phyloP scores from a whole-genome alignment of 2,888 invertebrate species.

The Sarcophaga caerulescens region DNA sequence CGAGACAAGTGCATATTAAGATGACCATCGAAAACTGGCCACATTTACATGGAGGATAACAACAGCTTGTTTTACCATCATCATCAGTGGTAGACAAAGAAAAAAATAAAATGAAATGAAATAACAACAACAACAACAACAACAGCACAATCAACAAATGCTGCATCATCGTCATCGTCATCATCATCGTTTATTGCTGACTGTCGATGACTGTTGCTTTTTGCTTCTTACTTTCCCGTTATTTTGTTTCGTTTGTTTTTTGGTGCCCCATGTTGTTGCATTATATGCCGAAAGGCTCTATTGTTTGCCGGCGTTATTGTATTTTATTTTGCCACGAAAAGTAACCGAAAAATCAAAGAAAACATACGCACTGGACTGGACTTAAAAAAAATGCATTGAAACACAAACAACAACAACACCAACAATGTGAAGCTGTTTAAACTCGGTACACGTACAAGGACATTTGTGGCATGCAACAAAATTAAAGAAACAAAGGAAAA shows the following conservation, averaged over 20 bases:
- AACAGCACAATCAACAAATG: conserved; percentile 8
- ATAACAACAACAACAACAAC: conserved; percentile 30
- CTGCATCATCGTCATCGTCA: conserved; percentile 44
- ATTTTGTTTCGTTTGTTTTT: neutral
- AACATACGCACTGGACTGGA: conserved; percentile 57
- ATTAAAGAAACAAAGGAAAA: neutral
- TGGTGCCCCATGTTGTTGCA: neutral
- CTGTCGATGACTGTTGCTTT: conserved; percentile 18
- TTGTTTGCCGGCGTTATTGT: conserved; percentile 64
- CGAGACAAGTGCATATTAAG: conserved; percentile 69
- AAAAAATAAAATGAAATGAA: neutral
- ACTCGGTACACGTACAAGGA: conserved; percentile 8
- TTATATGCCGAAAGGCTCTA: conserved; percentile 4
- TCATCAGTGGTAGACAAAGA: conserved; percentile 7
- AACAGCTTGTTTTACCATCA: conserved; percentile 57
- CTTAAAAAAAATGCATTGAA: conserved; percentile 37
- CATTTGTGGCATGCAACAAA: conserved; percentile 20
- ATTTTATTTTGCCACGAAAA: conserved; percentile 71
- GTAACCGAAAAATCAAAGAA: conserved; percentile 73
- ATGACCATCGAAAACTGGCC: conserved; percentile 68
- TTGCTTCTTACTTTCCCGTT: conserved; percentile 12
- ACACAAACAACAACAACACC: neutral
- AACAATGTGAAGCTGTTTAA: no score
- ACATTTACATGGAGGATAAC: conserved; percentile 67
- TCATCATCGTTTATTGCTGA: conserved; percentile 28